Conservation (phyloP, 2,797 vertebrate species). For the Sebastes ruberrimus region DNA sequence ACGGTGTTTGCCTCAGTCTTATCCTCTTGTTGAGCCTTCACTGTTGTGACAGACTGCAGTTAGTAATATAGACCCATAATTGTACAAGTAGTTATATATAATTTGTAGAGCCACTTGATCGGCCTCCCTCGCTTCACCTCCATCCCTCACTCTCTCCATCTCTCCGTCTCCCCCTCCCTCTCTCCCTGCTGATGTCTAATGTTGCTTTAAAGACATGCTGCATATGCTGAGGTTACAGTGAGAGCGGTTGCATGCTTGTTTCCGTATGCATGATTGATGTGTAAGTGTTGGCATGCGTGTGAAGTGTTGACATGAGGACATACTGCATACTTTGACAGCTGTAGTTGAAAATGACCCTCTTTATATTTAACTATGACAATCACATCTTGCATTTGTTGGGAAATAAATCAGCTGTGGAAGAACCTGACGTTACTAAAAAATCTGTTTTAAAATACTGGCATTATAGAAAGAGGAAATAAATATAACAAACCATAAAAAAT, state of each 20-base stretch:
- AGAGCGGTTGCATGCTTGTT: conserved; percentile 2
- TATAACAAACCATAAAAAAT: background rate
- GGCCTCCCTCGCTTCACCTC: conserved; percentile 19
- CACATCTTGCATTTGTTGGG: background rate
- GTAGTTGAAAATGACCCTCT: conserved; percentile 11
- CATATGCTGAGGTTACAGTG: conserved; percentile 30
- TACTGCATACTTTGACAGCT: conserved; percentile 20
- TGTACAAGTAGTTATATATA: conserved; percentile 61
- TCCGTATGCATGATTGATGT: conserved; percentile 43
- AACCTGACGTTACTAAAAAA: background rate
- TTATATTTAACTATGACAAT: conserved; percentile 15
- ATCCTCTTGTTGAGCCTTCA: conserved; percentile 22
- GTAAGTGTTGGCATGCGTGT: conserved; percentile 23
- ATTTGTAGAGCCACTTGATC: conserved; percentile 58
- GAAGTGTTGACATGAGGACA: conserved; percentile 23
- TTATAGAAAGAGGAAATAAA: background rate
- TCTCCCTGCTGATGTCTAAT: conserved; percentile 1
- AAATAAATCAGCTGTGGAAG: background rate
- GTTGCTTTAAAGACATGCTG: conserved; percentile 16
- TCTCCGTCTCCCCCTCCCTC: background rate
- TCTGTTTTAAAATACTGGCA: background rate
- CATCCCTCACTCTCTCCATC: background rate
- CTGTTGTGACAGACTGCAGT: conserved; percentile 80
- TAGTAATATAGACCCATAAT: conserved; percentile 72
- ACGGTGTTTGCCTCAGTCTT: background rate